phyloP scores from a whole-genome alignment of 1,140 invertebrate species.

The Andrena cerasifolii region DNA sequence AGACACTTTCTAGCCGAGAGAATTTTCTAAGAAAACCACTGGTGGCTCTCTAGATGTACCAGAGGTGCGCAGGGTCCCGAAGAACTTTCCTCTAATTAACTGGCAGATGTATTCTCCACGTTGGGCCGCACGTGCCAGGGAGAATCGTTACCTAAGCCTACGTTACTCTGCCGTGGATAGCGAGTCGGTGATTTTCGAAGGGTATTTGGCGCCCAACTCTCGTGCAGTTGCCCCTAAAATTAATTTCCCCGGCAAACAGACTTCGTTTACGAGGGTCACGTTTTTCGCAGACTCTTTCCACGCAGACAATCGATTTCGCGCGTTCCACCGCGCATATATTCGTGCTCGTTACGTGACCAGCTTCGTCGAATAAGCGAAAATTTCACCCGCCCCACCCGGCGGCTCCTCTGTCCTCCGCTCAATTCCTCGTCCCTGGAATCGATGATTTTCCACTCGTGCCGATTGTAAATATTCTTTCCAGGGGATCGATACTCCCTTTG shows the following conservation, averaged over 20 bases:
- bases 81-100: conserved; percentile 24
- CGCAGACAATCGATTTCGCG: conserved; percentile 45
- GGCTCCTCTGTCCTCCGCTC: neutral
- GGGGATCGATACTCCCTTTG: neutral
- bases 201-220: neutral
- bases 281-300: conserved; percentile 35
- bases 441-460: neutral
- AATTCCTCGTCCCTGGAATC: neutral
- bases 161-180: conserved; percentile 1
- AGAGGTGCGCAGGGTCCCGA: no score
- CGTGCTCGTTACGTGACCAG: conserved; percentile 54
- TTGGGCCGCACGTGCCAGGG: neutral
- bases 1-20: no score
- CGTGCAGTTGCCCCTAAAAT: neutral
- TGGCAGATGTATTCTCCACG: neutral
- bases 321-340: conserved; percentile 38
- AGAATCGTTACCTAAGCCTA: conserved; percentile 12
- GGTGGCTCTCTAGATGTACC: no score
- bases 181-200: conserved; percentile 39
- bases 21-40: no score
- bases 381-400: neutral
- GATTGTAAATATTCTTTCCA: conserved; percentile 17
- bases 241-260: conserved; percentile 33
- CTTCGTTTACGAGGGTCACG: conserved; percentile 41
- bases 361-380: conserved; percentile 62